phyloP scores from a whole-genome alignment of 37 sponge, comb jelly and placozoan species.

The Ianthella basta region DNA sequence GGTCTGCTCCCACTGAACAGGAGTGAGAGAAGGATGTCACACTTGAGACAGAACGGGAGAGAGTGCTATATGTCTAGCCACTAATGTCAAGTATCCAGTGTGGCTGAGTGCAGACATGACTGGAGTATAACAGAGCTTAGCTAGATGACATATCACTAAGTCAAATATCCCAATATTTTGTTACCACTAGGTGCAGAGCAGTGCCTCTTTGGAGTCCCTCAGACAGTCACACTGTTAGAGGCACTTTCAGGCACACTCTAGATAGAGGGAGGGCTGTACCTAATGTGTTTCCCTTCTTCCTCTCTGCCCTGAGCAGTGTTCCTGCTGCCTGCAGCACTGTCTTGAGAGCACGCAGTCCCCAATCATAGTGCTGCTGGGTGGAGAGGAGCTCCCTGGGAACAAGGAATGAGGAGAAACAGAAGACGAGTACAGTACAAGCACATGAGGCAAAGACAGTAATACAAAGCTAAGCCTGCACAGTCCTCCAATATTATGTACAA shows the following conservation, averaged over 20 bases:
- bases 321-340: conserved; percentile 93
- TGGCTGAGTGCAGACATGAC: not conserved
- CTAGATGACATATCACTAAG: too few species aligned
- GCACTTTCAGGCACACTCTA: too few species aligned
- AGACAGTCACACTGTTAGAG: too few species aligned
- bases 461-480: not conserved
- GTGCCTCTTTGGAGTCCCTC: too few species aligned
- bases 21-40: not conserved
- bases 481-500: too few species aligned
- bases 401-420: not conserved
- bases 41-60: not conserved
- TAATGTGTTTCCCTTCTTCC: not conserved
- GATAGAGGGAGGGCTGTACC: too few species aligned
- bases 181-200: too few species aligned
- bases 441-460: not conserved
- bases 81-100: not conserved
- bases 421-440: too few species aligned
- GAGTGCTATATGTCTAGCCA: not conserved
- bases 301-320: conserved; percentile 59
- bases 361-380: conserved; percentile 97
- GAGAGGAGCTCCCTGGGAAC: conserved; percentile 85
- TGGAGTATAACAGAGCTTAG: too few species aligned
- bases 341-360: conserved; percentile 98
- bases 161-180: too few species aligned
- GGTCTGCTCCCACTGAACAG: conserved; percentile 20